A percentile compares a stretch with the other conserved stretches of the same genome.
These are phyloP conservation scores for Bungarus multicinctus DNA, from an alignment of 2,113 vertebrate genomes.

Conservation along the genomic window DNA sequence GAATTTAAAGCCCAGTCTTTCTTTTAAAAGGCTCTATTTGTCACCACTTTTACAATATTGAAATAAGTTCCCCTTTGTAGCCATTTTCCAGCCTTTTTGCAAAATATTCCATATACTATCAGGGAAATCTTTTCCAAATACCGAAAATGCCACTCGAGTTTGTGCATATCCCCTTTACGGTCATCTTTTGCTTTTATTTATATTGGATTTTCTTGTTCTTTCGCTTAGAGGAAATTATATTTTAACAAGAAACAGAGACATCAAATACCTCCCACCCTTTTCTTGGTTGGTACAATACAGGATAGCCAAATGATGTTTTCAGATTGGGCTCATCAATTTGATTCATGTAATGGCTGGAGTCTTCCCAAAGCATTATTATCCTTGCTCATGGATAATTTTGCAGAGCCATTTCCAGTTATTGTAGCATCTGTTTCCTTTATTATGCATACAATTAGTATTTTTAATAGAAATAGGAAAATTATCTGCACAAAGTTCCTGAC, in stretches of 20 bases:
- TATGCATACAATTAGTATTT: background rate
- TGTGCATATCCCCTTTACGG: slow-evolving; percentile 5
- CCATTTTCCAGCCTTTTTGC: slow-evolving; percentile 16
- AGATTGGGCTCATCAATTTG: background rate
- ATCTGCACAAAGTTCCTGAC: background rate
- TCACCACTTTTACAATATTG: slow-evolving; percentile 3
- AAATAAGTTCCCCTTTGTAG: slow-evolving; percentile 6
- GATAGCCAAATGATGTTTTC: background rate
- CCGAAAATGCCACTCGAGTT: background rate
- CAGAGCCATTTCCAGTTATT: slow-evolving; percentile 7
- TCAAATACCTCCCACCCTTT: slow-evolving; percentile 2
- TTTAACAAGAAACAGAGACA: slow-evolving; percentile 18
- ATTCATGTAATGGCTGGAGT: background rate
- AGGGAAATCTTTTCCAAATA: slow-evolving; percentile 32
- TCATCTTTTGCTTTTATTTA: background rate
- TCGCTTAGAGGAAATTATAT: background rate
- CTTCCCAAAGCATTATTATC: background rate
- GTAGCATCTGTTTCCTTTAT: background rate
- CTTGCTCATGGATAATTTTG: slow-evolving; percentile 6
- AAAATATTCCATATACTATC: slow-evolving; percentile 31
- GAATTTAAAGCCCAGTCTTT: background rate
- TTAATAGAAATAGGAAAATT: background rate
- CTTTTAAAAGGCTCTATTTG: slow-evolving; percentile 31
- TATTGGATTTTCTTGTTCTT: background rate
- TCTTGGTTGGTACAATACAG: background rate